Base-by-base conservation (phyloP, 2,888 invertebrate species). In the Shargacucullia verbasci region DNA sequence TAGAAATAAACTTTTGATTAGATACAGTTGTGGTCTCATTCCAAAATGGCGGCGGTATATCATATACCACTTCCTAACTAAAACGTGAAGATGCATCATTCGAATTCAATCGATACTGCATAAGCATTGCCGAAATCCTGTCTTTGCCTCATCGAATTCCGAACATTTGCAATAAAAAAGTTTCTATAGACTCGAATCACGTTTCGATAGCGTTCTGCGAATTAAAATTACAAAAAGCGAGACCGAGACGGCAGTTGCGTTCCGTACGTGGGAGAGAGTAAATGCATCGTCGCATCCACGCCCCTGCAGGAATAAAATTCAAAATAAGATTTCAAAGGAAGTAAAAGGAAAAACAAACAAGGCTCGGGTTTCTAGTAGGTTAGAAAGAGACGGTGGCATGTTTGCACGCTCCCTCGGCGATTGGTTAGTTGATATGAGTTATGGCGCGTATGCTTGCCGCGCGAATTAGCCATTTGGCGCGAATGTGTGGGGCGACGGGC, bases 281-380 rank as follows among this genome's bases (percentile, higher is more conserved):
- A 91, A 89, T 94, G 94, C 95, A 94, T 95, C 95, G 94, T 86
- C 87, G 91, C 92, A 91, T 93, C 90, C 92, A 91, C 94, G 94
- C 94, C 94, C 94, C 93, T 90, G 88, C 85, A 84, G 86, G 89
- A 91, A 91, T 92, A 92, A 92, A 92, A 90, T 91, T 92, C 90
- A 90, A 92, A 94, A 93, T 92, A 93, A 93, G 92, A 92, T 91
- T 93, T 92, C 90, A 89, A 92, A 91, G 88, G 88, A 90, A 87
- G 87, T 86, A 92, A 91, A 93, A 91, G 88, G 90, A 91, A 91
- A 91, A 92, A 91, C 89, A 91, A 91, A 91, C 88, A 88, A 72
- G 85, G 85, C 80, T 85, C 82, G 82, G 86, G 87, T 88, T 91
- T 90, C 90, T 91, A 90, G 89, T 85, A 86, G 76, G 92, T 86